Base-by-base conservation (phyloP, 2,113 vertebrate genomes). In the Catagonus wagneri region DNA sequence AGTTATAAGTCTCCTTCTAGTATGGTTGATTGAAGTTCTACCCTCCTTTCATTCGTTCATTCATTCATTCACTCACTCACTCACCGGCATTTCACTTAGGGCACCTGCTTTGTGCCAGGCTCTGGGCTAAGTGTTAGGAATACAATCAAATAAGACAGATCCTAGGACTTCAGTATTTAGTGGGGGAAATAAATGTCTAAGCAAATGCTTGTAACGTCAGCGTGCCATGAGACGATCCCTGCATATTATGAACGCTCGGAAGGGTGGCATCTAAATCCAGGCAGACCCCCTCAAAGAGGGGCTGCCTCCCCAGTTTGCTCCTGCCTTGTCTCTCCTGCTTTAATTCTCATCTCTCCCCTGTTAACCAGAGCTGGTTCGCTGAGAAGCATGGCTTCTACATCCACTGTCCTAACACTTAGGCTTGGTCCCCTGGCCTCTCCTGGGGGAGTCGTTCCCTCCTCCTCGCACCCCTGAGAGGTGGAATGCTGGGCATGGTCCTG, bases 291-390 rank as follows among this genome's bases (percentile, higher is more conserved):
- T 52, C 56, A 32, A 52, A 79, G 54, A 56, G 14, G 19, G 19
- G 7, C 1, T 63, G 39, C 78, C 52, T 89, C 6, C 23, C 5
- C 14, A 25, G 16, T 32, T 76, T 36, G 4, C 58, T 66, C 56
- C 56, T 61, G 15, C 68, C 29, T 71, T 36, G 58, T 60, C 79
- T 97, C 81, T 97, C 81, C 58, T 90, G 25, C 75, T 85, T 95
- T 72, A 20, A 52, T 87, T 65, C n/a, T 66, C 34, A 54, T 19
- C 23, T 81, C 39, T 87, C 36, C 60, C 56, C 5, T 0, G 4
- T 36, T 66, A 29, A 29, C 36, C 83, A 79, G 32, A 20, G 17
- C 39, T 27, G 20, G 27, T 50, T 86, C 39, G 6, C 83, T 34
- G 19, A 39, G 34, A 89, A 92, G 44, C 50, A 3, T 27, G 68